Conservation (phyloP, 1,140 invertebrate genomes). For the Batillaria attramentaria region DNA sequence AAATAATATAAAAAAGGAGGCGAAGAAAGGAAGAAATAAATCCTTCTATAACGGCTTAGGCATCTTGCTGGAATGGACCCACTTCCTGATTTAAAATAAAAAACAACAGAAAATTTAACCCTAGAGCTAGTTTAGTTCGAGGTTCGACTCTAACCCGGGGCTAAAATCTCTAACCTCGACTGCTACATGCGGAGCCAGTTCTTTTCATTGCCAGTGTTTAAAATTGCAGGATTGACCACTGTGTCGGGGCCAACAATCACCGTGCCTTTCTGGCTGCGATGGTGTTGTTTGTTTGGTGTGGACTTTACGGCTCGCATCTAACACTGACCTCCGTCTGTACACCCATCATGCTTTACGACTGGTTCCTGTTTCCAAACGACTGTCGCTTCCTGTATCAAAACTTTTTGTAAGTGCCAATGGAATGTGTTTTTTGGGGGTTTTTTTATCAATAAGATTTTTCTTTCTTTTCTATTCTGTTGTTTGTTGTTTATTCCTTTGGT, state of each 20-base stretch:
- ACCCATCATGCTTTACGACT: conserved; percentile 65
- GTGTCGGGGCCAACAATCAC: conserved; percentile 66
- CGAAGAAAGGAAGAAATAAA: no score
- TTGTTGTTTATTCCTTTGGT: background rate
- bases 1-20: no score
- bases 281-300: conserved; percentile 60
- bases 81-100: no score
- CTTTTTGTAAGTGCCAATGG: conserved; percentile 59
- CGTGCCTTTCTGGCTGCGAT: conserved; percentile 59
- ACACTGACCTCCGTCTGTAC: conserved; percentile 69
- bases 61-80: no score
- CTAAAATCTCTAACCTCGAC: no score
- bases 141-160: no score
- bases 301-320: conserved; percentile 63
- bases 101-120: no score
- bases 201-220: background rate
- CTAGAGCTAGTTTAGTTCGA: no score
- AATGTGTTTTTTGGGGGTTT: background rate
- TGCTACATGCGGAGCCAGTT: background rate
- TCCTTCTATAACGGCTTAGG: no score
- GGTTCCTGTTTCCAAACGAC: conserved; percentile 64
- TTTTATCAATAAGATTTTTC: no score
- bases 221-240: conserved; percentile 66
- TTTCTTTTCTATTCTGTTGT: no score
- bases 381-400: conserved; percentile 65